These are phyloP conservation scores for Phrynosoma platyrhinos DNA, from an alignment of 2,113 vertebrate genomes.

Conservation along the genomic window DNA sequence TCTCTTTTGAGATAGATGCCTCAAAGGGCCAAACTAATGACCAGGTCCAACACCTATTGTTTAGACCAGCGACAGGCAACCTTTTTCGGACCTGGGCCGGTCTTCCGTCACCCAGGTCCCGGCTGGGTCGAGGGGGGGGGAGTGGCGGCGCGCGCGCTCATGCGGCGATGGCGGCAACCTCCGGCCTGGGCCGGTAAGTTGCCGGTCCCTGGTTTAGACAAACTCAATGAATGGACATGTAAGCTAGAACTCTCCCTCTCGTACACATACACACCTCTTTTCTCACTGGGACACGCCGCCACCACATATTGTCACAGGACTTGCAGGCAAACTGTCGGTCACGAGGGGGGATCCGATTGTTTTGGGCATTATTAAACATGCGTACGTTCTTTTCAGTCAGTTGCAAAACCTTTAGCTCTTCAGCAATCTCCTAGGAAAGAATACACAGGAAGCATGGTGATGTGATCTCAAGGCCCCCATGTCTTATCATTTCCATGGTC, in stretches of 20 bases:
- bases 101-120: too few relatives aligned
- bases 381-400: constrained; percentile 76
- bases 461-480: neutral
- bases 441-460: neutral
- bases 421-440: constrained; percentile 58
- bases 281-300: constrained; percentile 79
- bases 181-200: too few relatives aligned
- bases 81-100: too few relatives aligned
- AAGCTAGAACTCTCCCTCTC: neutral
- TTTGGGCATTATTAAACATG: constrained; percentile 80
- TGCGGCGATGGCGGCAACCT: too few relatives aligned
- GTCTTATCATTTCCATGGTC: too few relatives aligned
- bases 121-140: too few relatives aligned
- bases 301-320: constrained; percentile 80
- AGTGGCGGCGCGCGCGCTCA: too few relatives aligned
- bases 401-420: constrained; percentile 60
- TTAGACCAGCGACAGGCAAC: accelerated
- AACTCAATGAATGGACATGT: too few relatives aligned
- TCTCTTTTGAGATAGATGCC: neutral
- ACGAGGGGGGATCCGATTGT: constrained; percentile 69
- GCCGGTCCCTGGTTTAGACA: too few relatives aligned
- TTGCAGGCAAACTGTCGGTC: constrained; percentile 79
- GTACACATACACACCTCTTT: constrained; percentile 78
- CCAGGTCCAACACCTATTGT: neutral
- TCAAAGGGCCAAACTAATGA: neutral